Base-by-base conservation (phyloP, 2,888 invertebrate species). In the Cryptocephalus primarius region DNA sequence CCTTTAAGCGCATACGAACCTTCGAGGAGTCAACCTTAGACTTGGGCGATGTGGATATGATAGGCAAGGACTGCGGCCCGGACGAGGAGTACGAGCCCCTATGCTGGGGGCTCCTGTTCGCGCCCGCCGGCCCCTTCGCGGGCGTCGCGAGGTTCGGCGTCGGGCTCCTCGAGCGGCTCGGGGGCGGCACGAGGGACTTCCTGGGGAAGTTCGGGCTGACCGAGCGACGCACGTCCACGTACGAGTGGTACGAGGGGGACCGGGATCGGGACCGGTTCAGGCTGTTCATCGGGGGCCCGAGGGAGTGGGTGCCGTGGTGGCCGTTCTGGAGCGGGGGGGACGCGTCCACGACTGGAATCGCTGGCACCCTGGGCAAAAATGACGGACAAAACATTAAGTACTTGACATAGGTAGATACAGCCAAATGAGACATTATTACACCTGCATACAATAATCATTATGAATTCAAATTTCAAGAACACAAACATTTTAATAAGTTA, bases 81-180 rank as follows among this genome's bases (percentile, higher is more conserved):
- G 22, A 22, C 22, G 22, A 22, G 22, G 22, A 2, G 22, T 6
- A 22, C 22, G 22, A 39, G 33, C 48, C 49, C 39, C 48, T 45
- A 39, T 55, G 52, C 38, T 55, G 66, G 42, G 53, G 52, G 49
- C 57, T 58, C 48, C 52, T 60, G 56, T 56, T 65, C 14, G 51
- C 58, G 22, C 22, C 22, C 22, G 22, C 6, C 22, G 22, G 22
- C 22, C 22, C 22, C 22, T 22, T 22, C 22, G 22, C 22, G 22
- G 22, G 22, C 22, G 22, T 22, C 22, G 22, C 22, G 22, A 22
- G 36, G 52, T 77, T 68, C 1, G 75, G 75, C 33, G 75, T 75
- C 42, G 76, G 75, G 48, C 74, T 75, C 53, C 74, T 67, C 39
- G 75, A 75, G 36, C 59, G 60, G 11, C 49, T 53, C 1, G 33